phyloP scores from a whole-genome alignment of 2,888 invertebrate genomes.

The Steromphala cineraria region DNA sequence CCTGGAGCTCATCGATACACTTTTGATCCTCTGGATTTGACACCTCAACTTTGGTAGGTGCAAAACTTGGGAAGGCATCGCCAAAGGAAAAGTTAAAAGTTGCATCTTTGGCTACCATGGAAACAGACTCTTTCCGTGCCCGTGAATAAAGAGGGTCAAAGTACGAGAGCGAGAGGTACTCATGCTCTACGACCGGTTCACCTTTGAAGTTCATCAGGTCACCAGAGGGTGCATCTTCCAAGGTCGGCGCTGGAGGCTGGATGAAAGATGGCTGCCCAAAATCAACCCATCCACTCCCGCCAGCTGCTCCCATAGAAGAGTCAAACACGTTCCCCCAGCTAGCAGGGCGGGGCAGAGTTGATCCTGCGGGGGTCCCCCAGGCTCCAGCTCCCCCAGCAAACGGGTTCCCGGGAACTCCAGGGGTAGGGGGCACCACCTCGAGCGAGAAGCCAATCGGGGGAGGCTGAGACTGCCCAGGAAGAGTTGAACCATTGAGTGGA shows the following conservation, averaged over 20 bases:
- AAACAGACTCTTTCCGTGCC: conserved; percentile 56
- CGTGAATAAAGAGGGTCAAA: conserved; percentile 66
- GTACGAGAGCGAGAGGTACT: conserved; percentile 64
- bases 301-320: background rate
- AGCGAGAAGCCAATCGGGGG: conserved; percentile 25
- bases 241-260: conserved; percentile 23
- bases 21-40: background rate
- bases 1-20: background rate
- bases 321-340: conserved; percentile 22
- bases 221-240: conserved; percentile 31
- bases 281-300: background rate
- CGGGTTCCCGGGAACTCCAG: conserved; percentile 3
- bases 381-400: background rate
- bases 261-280: background rate
- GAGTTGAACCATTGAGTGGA: background rate
- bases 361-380: background rate
- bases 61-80: conserved; percentile 42
- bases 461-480: background rate
- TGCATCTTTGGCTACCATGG: conserved; percentile 8
- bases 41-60: background rate
- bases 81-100: conserved; percentile 37
- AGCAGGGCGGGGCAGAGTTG: conserved; percentile 23
- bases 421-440: background rate
- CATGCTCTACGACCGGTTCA: conserved; percentile 53
- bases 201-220: conserved; percentile 56